A percentile compares a stretch with the other conserved stretches of the same genome.
These are phyloP conservation scores for Axis porcinus DNA, from an alignment of 2,113 vertebrate genomes.

Conservation along the genomic window DNA sequence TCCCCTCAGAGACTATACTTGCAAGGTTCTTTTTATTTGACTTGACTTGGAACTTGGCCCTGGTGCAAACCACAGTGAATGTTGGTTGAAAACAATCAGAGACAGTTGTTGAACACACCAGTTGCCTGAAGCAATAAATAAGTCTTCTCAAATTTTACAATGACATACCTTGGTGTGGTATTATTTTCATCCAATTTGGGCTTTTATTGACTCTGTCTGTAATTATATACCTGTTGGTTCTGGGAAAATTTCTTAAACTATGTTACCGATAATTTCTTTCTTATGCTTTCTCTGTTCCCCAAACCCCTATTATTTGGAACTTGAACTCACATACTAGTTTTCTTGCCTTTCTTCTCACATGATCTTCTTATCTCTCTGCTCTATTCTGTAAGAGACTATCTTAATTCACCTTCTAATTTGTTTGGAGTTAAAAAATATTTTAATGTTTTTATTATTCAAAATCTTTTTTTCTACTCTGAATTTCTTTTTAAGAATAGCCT, in stretches of 20 bases:
- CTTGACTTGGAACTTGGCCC: not conserved
- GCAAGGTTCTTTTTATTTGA: not conserved
- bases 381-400: not conserved
- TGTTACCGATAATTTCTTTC: not conserved
- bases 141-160: not conserved
- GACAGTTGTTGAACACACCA: not conserved
- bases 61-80: not conserved
- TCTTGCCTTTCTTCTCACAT: not conserved
- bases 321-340: not conserved
- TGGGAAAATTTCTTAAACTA: not conserved
- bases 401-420: not conserved
- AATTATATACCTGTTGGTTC: not conserved
- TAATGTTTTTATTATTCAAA: not conserved
- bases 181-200: not conserved
- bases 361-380: not conserved
- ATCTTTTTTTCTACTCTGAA: not conserved
- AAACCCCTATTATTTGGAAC: not conserved
- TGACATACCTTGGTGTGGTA: not conserved
- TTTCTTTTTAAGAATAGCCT: not conserved
- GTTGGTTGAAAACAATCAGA: not conserved
- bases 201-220: not conserved
- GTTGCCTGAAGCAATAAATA: not conserved
- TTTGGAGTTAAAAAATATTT: not conserved
- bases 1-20: not conserved
- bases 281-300: not conserved